Conservation (phyloP, 2,113 vertebrate species). For the Microcebus jonahi region DNA sequence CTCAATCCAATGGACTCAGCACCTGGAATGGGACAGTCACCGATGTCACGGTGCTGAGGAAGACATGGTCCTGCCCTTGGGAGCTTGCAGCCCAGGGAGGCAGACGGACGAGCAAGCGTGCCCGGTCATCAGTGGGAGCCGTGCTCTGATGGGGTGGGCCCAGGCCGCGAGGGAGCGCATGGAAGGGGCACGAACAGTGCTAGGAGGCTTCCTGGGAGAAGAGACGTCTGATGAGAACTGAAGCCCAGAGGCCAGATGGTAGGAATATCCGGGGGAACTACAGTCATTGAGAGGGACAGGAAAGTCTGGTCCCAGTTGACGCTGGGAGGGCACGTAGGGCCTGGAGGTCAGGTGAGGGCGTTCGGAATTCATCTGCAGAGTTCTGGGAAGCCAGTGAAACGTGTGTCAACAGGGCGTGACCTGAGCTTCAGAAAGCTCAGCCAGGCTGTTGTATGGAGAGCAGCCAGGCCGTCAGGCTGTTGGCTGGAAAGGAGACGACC, state of each 20-base stretch:
- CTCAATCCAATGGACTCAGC: neutral
- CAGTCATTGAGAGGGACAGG: neutral
- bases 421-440: neutral
- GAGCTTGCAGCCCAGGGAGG: neutral
- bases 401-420: neutral
- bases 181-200: neutral
- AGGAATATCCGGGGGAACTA: neutral
- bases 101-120: neutral
- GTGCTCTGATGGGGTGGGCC: neutral
- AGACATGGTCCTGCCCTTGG: neutral
- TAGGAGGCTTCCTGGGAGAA: neutral
- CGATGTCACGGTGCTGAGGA: accelerated
- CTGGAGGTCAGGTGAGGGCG: neutral
- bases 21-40: neutral
- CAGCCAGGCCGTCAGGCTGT: too few relatives aligned
- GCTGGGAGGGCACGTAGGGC: neutral
- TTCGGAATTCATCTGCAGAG: neutral
- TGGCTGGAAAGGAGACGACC: neutral
- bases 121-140: accelerated
- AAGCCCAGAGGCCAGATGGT: neutral
- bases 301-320: neutral
- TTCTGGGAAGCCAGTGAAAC: neutral
- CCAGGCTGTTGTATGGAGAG: neutral
- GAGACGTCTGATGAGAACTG: neutral
- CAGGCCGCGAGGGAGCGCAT: neutral